Conservation (phyloP, 2,888 invertebrate species). For the Drosophila ezoana region DNA sequence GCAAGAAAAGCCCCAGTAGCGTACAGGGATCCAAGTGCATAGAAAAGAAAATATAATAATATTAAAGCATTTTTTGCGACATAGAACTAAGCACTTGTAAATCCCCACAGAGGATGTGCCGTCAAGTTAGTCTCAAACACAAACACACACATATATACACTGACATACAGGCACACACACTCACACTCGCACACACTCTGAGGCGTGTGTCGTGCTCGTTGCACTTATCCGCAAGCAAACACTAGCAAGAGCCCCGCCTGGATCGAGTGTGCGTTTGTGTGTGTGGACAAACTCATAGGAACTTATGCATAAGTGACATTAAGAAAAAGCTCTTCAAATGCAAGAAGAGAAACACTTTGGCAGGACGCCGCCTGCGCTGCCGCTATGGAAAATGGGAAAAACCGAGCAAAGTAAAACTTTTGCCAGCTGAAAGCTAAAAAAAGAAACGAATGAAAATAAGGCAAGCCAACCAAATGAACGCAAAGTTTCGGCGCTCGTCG, state of each 20-base stretch:
- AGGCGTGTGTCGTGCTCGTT: slow-evolving; percentile 54
- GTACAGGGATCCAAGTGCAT: slow-evolving; percentile 52
- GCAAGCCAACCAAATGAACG: slow-evolving; percentile 70
- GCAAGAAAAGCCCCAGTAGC: slow-evolving; percentile 14
- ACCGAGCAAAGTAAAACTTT: slow-evolving; percentile 65
- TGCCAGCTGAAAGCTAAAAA: slow-evolving; percentile 61
- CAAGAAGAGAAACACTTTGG: slow-evolving; percentile 78
- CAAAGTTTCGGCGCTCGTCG: slow-evolving; percentile 68
- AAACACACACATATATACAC: slow-evolving; percentile 53
- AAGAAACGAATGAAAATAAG: slow-evolving; percentile 20
- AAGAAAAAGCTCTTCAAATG: slow-evolving; percentile 81
- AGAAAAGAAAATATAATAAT: slow-evolving; percentile 77
- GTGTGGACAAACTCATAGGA: slow-evolving; percentile 73
- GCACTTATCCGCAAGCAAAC: slow-evolving; percentile 79
- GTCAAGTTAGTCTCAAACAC: slow-evolving; percentile 81
- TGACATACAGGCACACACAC: slow-evolving; percentile 4
- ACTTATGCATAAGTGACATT: slow-evolving; percentile 83
- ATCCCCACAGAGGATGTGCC: slow-evolving; percentile 82
- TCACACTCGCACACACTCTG: slow-evolving; percentile 4
- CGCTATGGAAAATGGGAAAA: slow-evolving; percentile 53
- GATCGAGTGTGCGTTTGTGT: slow-evolving; percentile 29
- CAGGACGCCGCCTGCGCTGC: slow-evolving; percentile 55
- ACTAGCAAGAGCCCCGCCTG: slow-evolving; percentile 55
- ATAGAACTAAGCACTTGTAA: slow-evolving; percentile 82
- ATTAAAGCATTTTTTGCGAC: slow-evolving; percentile 77